phyloP scores from a whole-genome alignment of 1,140 invertebrate species.

The Anagrus nilaparvatae region DNA sequence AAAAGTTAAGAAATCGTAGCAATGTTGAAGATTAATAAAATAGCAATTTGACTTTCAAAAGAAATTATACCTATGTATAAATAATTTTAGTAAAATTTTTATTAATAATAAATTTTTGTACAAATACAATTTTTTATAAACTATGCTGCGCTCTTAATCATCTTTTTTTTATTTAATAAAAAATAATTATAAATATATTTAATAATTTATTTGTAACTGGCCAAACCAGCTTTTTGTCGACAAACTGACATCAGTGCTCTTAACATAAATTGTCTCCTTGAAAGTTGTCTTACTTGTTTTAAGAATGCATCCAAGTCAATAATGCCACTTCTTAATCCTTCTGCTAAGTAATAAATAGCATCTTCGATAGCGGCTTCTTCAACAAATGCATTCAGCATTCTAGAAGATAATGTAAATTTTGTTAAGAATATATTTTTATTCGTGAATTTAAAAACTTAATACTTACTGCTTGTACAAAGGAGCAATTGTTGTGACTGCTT shows the following conservation, averaged over 20 bases:
- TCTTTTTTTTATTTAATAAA: no score
- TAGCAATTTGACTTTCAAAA: no score
- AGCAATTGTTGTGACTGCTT: constrained; percentile 91
- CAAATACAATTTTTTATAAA: no score
- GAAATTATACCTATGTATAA: no score
- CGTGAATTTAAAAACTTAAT: constrained; percentile 6
- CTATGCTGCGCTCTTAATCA: no score
- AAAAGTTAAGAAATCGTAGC: no score
- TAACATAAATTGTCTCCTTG: constrained; percentile 91
- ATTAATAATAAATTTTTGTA: no score
- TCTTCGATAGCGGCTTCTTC: constrained; percentile 98
- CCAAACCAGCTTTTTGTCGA: constrained; percentile 86
- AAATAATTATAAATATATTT: no score
- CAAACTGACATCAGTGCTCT: constrained; percentile 94
- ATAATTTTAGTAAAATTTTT: no score
- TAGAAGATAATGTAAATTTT: constrained; percentile 32
- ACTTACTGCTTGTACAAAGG: constrained; percentile 90
- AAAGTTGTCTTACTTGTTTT: constrained; percentile 90
- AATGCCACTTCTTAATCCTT: constrained; percentile 83
- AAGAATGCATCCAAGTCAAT: constrained; percentile 94
- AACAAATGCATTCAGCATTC: constrained; percentile 88
- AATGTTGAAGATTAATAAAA: no score
- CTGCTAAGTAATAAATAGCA: constrained; percentile 97
- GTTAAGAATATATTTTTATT: background rate
- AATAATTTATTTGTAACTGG: constrained; percentile 42